A percentile compares a stretch with the other conserved stretches of the same genome.
phyloP scores from a whole-genome alignment of 2,113 vertebrate species.

The Vulpes lagopus region DNA sequence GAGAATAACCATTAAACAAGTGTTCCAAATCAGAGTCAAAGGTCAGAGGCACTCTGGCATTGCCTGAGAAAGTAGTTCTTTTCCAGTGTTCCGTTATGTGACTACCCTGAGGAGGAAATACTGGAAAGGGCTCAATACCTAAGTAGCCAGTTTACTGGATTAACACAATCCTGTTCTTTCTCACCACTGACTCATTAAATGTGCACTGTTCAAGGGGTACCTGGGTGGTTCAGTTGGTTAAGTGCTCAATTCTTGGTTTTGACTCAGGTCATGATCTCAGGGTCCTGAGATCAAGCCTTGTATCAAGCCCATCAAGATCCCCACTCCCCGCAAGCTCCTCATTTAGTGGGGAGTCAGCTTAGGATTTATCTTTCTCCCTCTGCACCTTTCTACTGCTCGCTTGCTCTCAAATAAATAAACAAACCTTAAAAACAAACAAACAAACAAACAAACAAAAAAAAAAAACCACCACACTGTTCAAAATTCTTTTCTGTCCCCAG shows the following conservation, averaged over 20 bases:
- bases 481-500: background rate
- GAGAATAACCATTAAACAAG: background rate
- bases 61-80: background rate
- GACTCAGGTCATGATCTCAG: background rate
- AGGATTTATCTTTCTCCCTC: background rate
- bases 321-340: background rate
- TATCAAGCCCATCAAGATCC: background rate
- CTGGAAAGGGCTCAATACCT: background rate
- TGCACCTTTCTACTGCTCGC: background rate
- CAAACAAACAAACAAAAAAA: background rate
- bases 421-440: background rate
- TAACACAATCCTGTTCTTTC: background rate
- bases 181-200: background rate
- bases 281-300: background rate
- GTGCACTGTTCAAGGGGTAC: background rate
- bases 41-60: background rate
- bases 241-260: too few species aligned
- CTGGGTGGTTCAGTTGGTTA: too few species aligned
- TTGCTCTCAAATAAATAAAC: background rate
- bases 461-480: background rate
- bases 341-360: background rate
- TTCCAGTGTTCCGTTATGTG: background rate
- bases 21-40: constrained; percentile 25
- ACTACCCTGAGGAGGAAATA: background rate
- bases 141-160: background rate